A percentile compares a stretch with the other conserved stretches of the same genome.
These are phyloP conservation scores for Drosophila malerkotliana DNA, from an alignment of 1,140 invertebrate species.

Conservation along the genomic window DNA sequence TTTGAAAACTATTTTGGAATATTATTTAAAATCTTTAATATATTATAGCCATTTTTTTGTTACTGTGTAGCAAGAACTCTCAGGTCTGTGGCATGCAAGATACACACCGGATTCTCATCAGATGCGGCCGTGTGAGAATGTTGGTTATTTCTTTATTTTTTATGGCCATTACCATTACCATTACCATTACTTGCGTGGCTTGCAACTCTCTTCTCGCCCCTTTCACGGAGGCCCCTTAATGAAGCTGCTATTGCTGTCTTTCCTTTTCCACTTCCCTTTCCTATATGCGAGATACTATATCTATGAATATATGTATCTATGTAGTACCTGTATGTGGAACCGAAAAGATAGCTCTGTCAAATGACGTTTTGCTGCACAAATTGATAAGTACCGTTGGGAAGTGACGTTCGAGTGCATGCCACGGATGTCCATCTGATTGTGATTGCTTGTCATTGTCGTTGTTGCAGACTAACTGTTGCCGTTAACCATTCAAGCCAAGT, in stretches of 20 bases:
- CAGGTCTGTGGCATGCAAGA: conserved; percentile 43
- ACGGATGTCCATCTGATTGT: conserved; percentile 34
- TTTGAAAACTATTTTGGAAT: no score
- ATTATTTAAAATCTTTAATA: background rate
- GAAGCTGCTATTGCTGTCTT: conserved; percentile 41
- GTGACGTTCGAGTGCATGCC: conserved; percentile 51
- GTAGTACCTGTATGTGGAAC: background rate
- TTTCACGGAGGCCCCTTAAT: conserved; percentile 39
- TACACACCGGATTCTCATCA: conserved; percentile 68
- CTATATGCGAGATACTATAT: conserved; percentile 7
- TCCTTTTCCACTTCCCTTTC: conserved; percentile 38
- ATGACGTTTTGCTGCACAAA: conserved; percentile 69
- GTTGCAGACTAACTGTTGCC: conserved; percentile 46
- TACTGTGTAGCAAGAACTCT: conserved; percentile 33
- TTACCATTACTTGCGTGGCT: conserved; percentile 61
- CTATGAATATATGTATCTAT: background rate
- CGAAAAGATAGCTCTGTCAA: conserved; percentile 52
- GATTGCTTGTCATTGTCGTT: conserved; percentile 66
- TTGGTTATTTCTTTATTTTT: conserved; percentile 59
- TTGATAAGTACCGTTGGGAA: conserved; percentile 73
- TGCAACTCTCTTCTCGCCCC: conserved; percentile 11
- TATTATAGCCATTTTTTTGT: background rate
- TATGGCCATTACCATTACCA: conserved; percentile 63
- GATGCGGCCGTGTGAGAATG: conserved; percentile 60
- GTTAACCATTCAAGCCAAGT: conserved; percentile 2